Evolutionary conservation across 1,140 invertebrate species (phyloP).

Genomic region (Ceratina japonica): DNA sequence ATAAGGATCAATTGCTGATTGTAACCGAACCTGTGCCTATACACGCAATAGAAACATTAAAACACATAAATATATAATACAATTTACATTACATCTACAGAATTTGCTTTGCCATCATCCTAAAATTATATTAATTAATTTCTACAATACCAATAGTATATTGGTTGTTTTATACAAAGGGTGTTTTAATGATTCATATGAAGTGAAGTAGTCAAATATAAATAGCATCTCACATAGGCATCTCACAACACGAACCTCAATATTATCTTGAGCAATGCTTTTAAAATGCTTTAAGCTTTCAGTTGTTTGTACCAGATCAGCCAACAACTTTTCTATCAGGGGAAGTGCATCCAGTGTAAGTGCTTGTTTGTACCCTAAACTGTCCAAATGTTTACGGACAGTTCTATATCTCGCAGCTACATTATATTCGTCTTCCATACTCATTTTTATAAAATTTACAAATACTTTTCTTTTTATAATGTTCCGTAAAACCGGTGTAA

Average conservation of each 20-base stretch:
- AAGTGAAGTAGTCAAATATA: background rate
- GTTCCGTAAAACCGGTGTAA: background rate
- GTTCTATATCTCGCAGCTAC: conserved; percentile 76
- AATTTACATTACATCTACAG: background rate
- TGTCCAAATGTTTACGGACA: conserved; percentile 83
- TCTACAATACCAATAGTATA: background rate
- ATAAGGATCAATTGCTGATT: conserved; percentile 83
- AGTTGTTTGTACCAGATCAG: conserved; percentile 88
- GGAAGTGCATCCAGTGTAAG: conserved; percentile 86
- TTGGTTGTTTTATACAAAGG: conserved; percentile 23
- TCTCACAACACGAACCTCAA: conserved; percentile 76
- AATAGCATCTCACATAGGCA: background rate
- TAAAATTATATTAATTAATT: background rate
- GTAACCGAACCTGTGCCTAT: conserved; percentile 81
- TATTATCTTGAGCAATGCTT: conserved; percentile 83
- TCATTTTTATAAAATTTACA: conserved; percentile 55
- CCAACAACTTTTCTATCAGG: conserved; percentile 86
- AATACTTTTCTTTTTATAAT: conserved; percentile 1
- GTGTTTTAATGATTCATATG: background rate
- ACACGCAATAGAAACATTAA: background rate
- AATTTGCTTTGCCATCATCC: background rate
- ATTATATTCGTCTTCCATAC: conserved; percentile 68
- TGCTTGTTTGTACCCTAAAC: conserved; percentile 87
- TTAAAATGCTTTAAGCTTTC: conserved; percentile 89
- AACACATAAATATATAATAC: background rate